Evolutionary conservation across 2,888 invertebrate species (phyloP).

Genomic region (Ferdinandea cuprea): DNA sequence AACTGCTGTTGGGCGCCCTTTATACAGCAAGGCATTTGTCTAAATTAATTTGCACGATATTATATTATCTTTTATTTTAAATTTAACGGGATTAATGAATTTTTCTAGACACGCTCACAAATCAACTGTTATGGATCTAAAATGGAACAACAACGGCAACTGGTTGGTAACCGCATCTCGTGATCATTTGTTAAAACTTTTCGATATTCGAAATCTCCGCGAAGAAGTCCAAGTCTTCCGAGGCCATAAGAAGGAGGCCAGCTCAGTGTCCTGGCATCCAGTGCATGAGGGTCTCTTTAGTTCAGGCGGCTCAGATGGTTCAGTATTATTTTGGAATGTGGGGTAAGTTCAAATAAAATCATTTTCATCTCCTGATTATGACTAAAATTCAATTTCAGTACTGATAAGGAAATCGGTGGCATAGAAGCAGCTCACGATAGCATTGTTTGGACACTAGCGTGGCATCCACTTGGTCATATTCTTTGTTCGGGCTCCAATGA

Average conservation of each 20-base stretch:
- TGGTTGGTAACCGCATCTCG: conserved; percentile 99
- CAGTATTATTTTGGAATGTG: conserved; percentile 99
- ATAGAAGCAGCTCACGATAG: conserved; percentile 99
- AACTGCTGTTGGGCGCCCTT: neutral
- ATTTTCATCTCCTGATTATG: neutral
- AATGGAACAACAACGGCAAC: conserved; percentile 99
- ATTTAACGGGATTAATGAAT: neutral
- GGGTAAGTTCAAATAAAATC: conserved; percentile 86
- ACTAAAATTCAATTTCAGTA: conserved; percentile 83
- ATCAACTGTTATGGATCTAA: conserved; percentile 99
- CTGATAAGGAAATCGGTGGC: conserved; percentile 98
- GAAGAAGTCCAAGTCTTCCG: conserved; percentile 98
- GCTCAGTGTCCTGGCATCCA: conserved; percentile 99
- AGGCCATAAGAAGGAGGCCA: conserved; percentile 99
- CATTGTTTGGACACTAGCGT: conserved; percentile 99
- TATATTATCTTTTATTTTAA: neutral
- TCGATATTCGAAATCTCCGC: conserved; percentile 97
- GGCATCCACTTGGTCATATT: conserved; percentile 99
- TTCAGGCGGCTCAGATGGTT: conserved; percentile 99
- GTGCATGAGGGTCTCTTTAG: conserved; percentile 98
- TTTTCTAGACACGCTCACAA: conserved; percentile 95
- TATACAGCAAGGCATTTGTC: neutral
- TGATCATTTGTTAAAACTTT: conserved; percentile 98
- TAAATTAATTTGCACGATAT: neutral
- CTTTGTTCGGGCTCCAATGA: conserved; percentile 99